Evolutionary conservation across 2,888 invertebrate species (phyloP).

Genomic region (Sturmia bella): DNA sequence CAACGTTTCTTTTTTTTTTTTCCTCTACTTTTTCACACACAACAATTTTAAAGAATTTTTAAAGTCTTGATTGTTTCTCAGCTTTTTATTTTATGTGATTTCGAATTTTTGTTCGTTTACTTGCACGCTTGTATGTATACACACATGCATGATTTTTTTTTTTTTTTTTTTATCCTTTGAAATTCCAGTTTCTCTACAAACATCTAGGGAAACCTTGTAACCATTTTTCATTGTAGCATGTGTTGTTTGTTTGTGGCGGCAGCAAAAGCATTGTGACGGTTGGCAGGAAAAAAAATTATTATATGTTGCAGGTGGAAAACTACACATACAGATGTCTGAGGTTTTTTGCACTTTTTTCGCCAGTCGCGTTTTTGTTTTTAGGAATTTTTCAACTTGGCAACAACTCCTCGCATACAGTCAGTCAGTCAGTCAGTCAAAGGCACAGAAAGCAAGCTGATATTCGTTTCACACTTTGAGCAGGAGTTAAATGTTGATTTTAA

Average conservation of each 20-base stretch:
- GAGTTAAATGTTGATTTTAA: conserved; percentile 30
- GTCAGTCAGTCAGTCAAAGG: not conserved
- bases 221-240: conserved; percentile 66
- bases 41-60: conserved; percentile 44
- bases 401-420: conserved; percentile 2
- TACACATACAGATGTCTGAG: conserved; percentile 52
- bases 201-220: conserved; percentile 68
- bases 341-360: conserved; percentile 4
- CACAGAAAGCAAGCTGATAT: conserved; percentile 25
- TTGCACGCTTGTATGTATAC: conserved; percentile 7
- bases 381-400: conserved; percentile 52
- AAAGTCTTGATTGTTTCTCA: conserved; percentile 29
- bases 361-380: conserved; percentile 25
- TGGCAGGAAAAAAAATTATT: conserved; percentile 40
- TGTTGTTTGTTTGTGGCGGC: conserved; percentile 33
- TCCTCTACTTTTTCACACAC: conserved; percentile 22
- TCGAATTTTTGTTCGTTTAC: conserved; percentile 19
- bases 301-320: conserved; percentile 67
- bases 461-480: conserved; percentile 54
- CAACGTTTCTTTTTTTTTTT: not conserved
- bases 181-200: conserved; percentile 64
- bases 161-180: conserved; percentile 54
- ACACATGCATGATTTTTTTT: not conserved
- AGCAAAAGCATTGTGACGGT: conserved; percentile 6
- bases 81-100: conserved; percentile 32